Evolutionary conservation across 37 sponge, comb jelly and placozoan genomes (phyloP).

Genomic region (Chondrosia reniformis): DNA sequence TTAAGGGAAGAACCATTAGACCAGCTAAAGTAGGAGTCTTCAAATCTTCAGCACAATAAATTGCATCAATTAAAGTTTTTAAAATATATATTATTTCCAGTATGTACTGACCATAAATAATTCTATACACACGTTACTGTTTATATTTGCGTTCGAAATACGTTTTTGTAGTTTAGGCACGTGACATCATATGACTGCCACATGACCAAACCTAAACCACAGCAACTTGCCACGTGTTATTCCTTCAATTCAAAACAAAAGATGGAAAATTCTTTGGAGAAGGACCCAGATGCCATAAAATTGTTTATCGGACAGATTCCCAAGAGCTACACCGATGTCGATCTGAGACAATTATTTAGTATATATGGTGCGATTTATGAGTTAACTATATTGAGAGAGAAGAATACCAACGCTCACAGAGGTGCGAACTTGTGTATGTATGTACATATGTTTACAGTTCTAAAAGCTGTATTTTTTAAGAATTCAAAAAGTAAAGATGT

Average conservation of each 20-base stretch:
- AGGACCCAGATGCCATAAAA: constrained; percentile 71
- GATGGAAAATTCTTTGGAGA: too few relatives aligned
- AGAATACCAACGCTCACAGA: not conserved
- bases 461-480: too few relatives aligned
- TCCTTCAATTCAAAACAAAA: too few relatives aligned
- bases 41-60: constrained; percentile 40
- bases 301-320: constrained; percentile 94
- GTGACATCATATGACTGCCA: too few relatives aligned
- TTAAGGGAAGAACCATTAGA: constrained; percentile 86
- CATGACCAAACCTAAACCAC: too few relatives aligned
- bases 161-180: too few relatives aligned
- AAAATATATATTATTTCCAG: too few relatives aligned
- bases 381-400: constrained; percentile 8
- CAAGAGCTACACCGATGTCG: constrained; percentile 57
- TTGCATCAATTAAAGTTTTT: not conserved
- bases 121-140: too few relatives aligned
- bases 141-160: too few relatives aligned
- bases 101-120: too few relatives aligned
- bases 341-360: constrained; percentile 32
- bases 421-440: not conserved
- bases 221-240: too few relatives aligned
- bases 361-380: constrained; percentile 6
- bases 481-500: too few relatives aligned
- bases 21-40: constrained; percentile 95
- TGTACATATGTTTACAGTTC: not conserved